phyloP scores from a whole-genome alignment of 1,140 invertebrate species.

The Paralvinella palmiformis region DNA sequence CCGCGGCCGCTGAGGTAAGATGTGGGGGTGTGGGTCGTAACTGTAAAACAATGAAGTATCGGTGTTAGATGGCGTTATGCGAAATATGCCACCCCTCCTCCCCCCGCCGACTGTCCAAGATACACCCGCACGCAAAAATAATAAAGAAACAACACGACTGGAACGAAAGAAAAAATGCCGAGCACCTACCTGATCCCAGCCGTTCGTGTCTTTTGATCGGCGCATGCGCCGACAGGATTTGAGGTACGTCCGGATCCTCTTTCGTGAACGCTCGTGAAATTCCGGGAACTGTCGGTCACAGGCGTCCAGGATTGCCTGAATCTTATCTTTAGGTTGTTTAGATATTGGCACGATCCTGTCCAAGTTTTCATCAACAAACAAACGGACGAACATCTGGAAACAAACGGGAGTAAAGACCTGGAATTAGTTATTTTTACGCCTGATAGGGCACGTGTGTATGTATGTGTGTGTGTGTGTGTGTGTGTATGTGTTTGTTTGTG shows the following conservation, averaged over 20 bases:
- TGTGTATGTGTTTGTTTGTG: neutral
- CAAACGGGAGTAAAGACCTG: neutral
- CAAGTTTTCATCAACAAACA: constrained; percentile 95
- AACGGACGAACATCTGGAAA: constrained; percentile 87
- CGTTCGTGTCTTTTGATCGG: constrained; percentile 69
- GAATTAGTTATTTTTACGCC: neutral
- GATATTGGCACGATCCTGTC: constrained; percentile 94
- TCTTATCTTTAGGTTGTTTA: constrained; percentile 95
- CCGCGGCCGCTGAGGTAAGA: constrained; percentile 90
- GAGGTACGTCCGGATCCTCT: constrained; percentile 89
- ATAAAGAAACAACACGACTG: constrained; percentile 10
- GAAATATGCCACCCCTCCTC: neutral
- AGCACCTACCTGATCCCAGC: constrained; percentile 63
- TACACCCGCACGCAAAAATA: no score
- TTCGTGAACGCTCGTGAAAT: constrained; percentile 86
- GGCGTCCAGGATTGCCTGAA: constrained; percentile 94
- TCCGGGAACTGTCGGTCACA: constrained; percentile 94
- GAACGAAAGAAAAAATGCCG: no score
- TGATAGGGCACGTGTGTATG: no score
- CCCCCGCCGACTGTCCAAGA: neutral
- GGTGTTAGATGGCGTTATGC: neutral
- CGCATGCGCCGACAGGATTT: constrained; percentile 93
- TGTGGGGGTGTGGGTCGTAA: constrained; percentile 89
- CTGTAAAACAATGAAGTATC: constrained; percentile 49
- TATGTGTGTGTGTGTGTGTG: no score